Evolutionary conservation across 2,888 invertebrate genomes (phyloP).

Genomic region (Heteromyza rotundicornis): DNA sequence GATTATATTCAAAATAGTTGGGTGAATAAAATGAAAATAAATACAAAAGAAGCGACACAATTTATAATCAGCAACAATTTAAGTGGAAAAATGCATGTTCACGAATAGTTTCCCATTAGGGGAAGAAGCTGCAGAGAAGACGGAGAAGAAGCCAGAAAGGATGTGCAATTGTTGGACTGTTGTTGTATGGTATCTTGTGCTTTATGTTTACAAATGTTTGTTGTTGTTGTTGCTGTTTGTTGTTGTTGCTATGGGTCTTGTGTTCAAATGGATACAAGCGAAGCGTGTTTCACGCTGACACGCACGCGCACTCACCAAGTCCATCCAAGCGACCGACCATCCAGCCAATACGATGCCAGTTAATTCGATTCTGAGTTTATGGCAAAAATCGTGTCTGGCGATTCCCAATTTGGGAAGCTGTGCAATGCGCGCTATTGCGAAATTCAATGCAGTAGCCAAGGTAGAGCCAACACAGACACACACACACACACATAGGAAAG

Average conservation of each 20-base stretch:
- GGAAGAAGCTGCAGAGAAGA: neutral
- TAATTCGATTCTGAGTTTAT: neutral
- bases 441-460: neutral
- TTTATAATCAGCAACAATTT: conserved; percentile 32
- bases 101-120: conserved; percentile 18
- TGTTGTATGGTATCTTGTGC: neutral
- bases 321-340: neutral
- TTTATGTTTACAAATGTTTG: conserved; percentile 13
- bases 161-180: neutral
- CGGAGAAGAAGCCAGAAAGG: neutral
- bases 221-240: conserved; percentile 18
- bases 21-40: neutral
- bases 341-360: neutral
- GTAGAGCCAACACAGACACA: neutral
- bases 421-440: neutral
- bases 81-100: conserved; percentile 36
- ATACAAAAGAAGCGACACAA: conserved; percentile 3
- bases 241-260: conserved; percentile 3
- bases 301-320: neutral
- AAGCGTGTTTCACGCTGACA: conserved; percentile 3
- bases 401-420: neutral
- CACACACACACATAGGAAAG: neutral
- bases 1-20: conserved; percentile 8
- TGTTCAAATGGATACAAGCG: neutral
- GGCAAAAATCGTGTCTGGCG: conserved; percentile 7